Evolutionary conservation across 2,888 invertebrate species (phyloP), one percentile per base, ranked within the genome.

Genomic region (Xanthia togata): DNA sequence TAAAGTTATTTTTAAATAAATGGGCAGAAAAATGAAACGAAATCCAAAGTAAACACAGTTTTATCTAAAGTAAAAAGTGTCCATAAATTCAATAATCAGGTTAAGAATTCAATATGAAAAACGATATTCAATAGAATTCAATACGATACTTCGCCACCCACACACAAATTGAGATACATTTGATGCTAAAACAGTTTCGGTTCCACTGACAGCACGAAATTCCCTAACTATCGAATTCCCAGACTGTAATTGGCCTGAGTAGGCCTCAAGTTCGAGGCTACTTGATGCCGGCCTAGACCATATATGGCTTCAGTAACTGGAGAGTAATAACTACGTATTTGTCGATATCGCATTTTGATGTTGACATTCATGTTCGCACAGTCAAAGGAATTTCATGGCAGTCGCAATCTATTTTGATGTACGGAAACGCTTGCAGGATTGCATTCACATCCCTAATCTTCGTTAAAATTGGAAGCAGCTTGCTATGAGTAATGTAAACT

Each of bases 221-320:
- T 85, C 71, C 76, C 59, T 72, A 73, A 65, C 81, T 72, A 87
- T 83, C 65, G 70, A 81, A 83, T 88, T 87, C 82, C 50, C 73
- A 78, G 85, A 81, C 75, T 67, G 74, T 79, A 87, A 85, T 83
- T 84, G 82, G 86, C 70, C 59, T 81, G 87, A 74, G 71, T 80
- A 84, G 75, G 86, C 81, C 75, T 85, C 86, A 88, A 88, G 87
- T 89, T 88, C 87, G 88, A 86, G 89, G 89, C 53, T 76, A 86
- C 62, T 73, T 57, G 73, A 81, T 78, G 63, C 60, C 60, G 65
- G 63, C 79, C 79, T 77, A 35, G 31, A 59, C 88, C 87, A 81
- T 89, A 85, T 86, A 89, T 73, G 84, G 86, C 20, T 14, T 59
- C 26, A 68, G 74, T 65, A 84, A 87, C 78, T 80, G 70, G 78